phyloP scores from a whole-genome alignment of 92 coral and sea anemone species.

The Virgularia gustaviana region DNA sequence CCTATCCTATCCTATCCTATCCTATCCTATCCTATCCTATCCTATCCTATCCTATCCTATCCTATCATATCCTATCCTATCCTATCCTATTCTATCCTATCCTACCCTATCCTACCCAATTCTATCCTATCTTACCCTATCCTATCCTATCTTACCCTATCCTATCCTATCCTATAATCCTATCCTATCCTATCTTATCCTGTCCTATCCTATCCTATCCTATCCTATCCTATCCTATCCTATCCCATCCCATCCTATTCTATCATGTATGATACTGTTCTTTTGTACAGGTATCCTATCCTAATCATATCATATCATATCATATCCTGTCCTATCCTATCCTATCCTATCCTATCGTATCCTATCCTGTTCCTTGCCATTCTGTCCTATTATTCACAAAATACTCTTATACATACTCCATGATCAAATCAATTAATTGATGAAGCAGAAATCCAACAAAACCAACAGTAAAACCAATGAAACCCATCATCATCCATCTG shows the following conservation, averaged over 20 bases:
- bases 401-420: slow-evolving; percentile 66
- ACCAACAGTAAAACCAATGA: slow-evolving; percentile 93
- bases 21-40: slow-evolving; percentile 12
- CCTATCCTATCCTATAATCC: neutral
- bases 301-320: neutral
- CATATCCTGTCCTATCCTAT: neutral
- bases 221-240: slow-evolving; percentile 3
- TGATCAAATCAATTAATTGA: slow-evolving; percentile 91
- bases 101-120: slow-evolving; percentile 8
- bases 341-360: neutral
- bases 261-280: neutral
- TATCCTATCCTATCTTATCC: slow-evolving; percentile 1
- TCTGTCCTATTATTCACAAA: neutral
- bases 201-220: slow-evolving; percentile 7
- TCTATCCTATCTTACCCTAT: neutral
- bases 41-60: slow-evolving; percentile 3
- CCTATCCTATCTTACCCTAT: neutral
- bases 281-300: no score
- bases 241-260: slow-evolving; percentile 6
- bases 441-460: slow-evolving; percentile 97
- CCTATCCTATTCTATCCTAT: slow-evolving; percentile 4
- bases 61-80: neutral
- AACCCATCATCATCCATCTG: slow-evolving; percentile 99
- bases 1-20: slow-evolving; percentile 12
- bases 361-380: slow-evolving; percentile 6